These are phyloP conservation scores for Mizuhopecten yessoensis DNA, from an alignment of 1,140 invertebrate genomes.

Conservation along the genomic window DNA sequence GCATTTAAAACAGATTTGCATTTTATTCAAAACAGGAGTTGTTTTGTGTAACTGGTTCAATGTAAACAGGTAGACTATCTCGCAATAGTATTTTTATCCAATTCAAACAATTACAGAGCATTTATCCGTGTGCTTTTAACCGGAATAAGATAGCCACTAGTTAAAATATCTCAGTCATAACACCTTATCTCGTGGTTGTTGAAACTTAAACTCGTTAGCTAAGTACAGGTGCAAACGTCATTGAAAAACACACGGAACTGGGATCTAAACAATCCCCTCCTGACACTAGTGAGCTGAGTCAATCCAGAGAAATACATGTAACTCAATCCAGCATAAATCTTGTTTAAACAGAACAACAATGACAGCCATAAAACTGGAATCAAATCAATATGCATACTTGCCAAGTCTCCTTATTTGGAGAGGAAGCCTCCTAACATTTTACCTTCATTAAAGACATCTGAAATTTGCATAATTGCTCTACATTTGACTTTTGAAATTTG, in stretches of 20 bases:
- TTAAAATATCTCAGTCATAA: background rate
- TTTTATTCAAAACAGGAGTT: background rate
- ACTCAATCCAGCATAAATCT: background rate
- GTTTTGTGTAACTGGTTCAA: background rate
- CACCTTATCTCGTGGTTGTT: background rate
- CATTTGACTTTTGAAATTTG: too few relatives aligned
- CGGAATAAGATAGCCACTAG: background rate
- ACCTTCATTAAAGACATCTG: too few relatives aligned
- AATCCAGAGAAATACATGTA: background rate
- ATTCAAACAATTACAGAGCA: background rate
- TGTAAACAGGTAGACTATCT: background rate
- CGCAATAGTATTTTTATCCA: background rate
- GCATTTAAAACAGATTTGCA: constrained; percentile 34
- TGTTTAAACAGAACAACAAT: background rate
- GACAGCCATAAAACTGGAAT: background rate
- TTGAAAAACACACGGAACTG: background rate
- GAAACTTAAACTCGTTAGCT: too few relatives aligned
- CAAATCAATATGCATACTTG: background rate
- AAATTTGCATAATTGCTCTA: too few relatives aligned
- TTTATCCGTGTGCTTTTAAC: background rate
- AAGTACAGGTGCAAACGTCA: background rate
- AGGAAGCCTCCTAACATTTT: too few relatives aligned
- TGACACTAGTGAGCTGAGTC: background rate
- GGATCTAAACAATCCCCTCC: background rate
- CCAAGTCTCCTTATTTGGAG: too few relatives aligned